Evolutionary conservation across 2,888 invertebrate species (phyloP), one percentile per base, ranked within the genome.

Genomic region (Himalopsyche anomala): DNA sequence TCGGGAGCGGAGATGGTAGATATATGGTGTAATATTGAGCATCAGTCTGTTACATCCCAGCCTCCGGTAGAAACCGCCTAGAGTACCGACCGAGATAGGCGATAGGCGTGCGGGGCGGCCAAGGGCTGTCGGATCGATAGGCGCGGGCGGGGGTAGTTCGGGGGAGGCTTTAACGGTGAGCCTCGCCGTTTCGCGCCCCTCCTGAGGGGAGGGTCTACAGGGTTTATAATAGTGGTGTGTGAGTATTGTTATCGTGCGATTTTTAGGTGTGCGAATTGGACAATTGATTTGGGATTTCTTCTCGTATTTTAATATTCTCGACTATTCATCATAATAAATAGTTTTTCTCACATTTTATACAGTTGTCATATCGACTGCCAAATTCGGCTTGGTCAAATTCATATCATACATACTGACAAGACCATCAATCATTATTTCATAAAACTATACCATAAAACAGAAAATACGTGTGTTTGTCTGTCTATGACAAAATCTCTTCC

Each of bases 91-190:
- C 51, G 51, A 51, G 51, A 15, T 51, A 62, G 62, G 62, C 19
- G 19, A 62, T 62, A 28, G 62, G 62, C 62, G 51, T 9, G 62
- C 19, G 62, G 62, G 62, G 62, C 19, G 62, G 19, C 62, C 2
- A 19, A 62, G 62, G 62, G 62, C 19, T 62, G 19, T n/a, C 62
- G 62, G 62, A 62, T 62, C 62, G 62, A 62, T 62, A 62, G 62
- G 62, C 62, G 62, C 62, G 62, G 62, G 62, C 62, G 62, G 62
- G 56, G 45, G 9, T 1, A 4, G 45, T 45, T 45, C 56, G 56
- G n/a, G 56, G 56, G 28, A 11, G 62, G 19, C 62, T n/a, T 51
- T 51, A 62, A n/a, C 62, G 62, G 62, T 62, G 62, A 62, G 19
- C 62, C 62, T 62, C n/a, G 62, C 62, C 62, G 62, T 62, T 19